Evolutionary conservation across 2,888 invertebrate genomes (phyloP), one percentile per base, ranked within the genome.

Genomic region (Apocheima hispidaria): DNA sequence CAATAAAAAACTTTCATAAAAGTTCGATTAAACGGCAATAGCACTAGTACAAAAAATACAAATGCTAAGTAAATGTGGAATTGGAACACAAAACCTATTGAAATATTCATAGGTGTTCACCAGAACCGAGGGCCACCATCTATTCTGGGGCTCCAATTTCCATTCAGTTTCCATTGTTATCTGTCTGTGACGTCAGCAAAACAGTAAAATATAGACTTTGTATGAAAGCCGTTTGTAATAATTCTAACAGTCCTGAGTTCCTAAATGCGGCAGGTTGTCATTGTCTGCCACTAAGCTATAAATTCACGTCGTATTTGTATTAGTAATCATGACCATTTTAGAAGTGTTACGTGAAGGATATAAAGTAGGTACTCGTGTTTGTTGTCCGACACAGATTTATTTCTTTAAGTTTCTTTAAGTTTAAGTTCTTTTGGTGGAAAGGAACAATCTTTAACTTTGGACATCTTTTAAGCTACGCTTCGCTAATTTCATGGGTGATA

Each of bases 81-180:
- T 51, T 23, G 28, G 59, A 20, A 55, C 44, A 59, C 55, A 58
- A 59, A 62, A 60, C 36, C 56, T 64, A 52, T 49, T 66, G 52
- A 65, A 62, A 62, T 72, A 69, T 70, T 66, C 65, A 68, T 69
- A 60, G 62, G 65, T 60, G 65, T 60, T 60, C 57, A 63, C 46
- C 53, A 52, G 14, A 57, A 63, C 41, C 46, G 65, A 65, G 58
- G 61, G 51, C 53, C 48, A 40, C 30, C 55, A 48, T 46, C 51
- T 57, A 62, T 58, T 63, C 58, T 66, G 46, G 54, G 48, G 51
- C 53, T 62, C 62, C 50, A 64, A 66, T 69, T 71, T 70, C 60
- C 43, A 68, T 74, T 70, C 57, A 55, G 49, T 70, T 69, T 65
- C 66, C 73, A 72, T 72, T 72, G 61, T 57, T 68, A 66, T 69